Base-by-base conservation (phyloP, 2,888 invertebrate species). In the Cinara cedri region DNA sequence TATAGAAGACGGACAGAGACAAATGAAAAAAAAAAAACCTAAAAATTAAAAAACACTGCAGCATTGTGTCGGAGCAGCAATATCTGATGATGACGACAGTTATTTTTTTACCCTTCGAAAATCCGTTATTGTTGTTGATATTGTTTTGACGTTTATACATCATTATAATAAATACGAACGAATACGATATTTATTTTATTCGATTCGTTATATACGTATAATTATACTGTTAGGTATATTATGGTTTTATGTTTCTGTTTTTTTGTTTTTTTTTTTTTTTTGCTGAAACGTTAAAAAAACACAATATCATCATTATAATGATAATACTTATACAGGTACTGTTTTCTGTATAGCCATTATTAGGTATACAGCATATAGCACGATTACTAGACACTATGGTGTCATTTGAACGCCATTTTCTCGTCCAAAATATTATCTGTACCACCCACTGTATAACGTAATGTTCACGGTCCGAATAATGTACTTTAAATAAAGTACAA, bases 91-190 rank as follows among this genome's bases (percentile, higher is more conserved):
- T 46, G 46, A 46, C 16, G 24, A 65, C 65, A 1, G 46, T 16
- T 16, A 3, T 62, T 34, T 34, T n/a, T n/a, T 10, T 10, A 13
- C 3, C 13, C 46, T 10, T 16, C 6, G n/a, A 65, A 46, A 21
- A 24, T 44, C n/a, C 10, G 9, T 70, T 54, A 54, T 26, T 54
- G 8, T 34, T 4, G 24, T n/a, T 49, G 34, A 14, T 49, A 11
- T 72, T 62, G 51, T 63, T 74, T 42, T 42, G 51, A 63, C 51
- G 49, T 19, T 26, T 49, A 34, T 34, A 34, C 6, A 34, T 34
- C 6, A 34, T 34, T 34, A 49, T 16, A 1, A 60, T 21, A 13
- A 16, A 51, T 26, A 62, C 16, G 16, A 51, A 63, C 24, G 57
- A 46, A 21, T 34, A 34, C 34, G 1, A n/a, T 42, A 3, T 19